Evolutionary conservation across 1,140 invertebrate species (phyloP), one percentile per base, ranked within the genome.

Genomic region (Drosophila bocqueti): DNA sequence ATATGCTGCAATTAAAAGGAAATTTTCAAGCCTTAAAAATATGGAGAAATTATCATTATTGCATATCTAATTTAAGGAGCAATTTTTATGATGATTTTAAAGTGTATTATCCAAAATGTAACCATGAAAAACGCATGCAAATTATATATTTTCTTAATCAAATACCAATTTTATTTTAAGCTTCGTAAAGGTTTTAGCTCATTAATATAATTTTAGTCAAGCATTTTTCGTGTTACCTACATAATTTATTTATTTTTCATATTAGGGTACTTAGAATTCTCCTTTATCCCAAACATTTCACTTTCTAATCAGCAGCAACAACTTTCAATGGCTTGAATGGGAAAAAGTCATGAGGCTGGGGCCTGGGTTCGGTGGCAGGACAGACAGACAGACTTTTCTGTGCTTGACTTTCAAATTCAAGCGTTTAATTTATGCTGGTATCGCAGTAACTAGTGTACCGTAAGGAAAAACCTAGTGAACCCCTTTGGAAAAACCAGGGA

Each of bases 391-490:
- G 52, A 63, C 63, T 72, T 29, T 11, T 84, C 71, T 83, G 79
- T 58, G 72, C 72, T 83, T 89, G 83, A 87, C 80, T 87, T 87
- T 84, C 81, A 74, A 79, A 79, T 76, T 63, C 67, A 61, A 80
- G 59, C 75, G 67, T 61, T 78, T 81, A 90, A 90, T 85, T 89
- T 89, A 89, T 89, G 85, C 85, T 76, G 85, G 86, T 68, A 73
- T 63, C 18, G 52, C 42, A 68, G 75, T 40, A 71, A 78, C 74
- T 58, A 55, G 52, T 67, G 68, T 68, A 62, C 73, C 67, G 73
- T 68, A 46, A 69, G 49, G 24, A 38, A 71, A 76, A 75, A 77
- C 26, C 60, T 46, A 76, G 60, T 64, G 52, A 64, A 36, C 21
- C 47, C 64, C 29, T 18, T 64, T 24, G 40, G 26, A 54, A 18